Evolutionary conservation across 1,140 invertebrate species (phyloP).

Genomic region (Cyphomyrmex costatus): DNA sequence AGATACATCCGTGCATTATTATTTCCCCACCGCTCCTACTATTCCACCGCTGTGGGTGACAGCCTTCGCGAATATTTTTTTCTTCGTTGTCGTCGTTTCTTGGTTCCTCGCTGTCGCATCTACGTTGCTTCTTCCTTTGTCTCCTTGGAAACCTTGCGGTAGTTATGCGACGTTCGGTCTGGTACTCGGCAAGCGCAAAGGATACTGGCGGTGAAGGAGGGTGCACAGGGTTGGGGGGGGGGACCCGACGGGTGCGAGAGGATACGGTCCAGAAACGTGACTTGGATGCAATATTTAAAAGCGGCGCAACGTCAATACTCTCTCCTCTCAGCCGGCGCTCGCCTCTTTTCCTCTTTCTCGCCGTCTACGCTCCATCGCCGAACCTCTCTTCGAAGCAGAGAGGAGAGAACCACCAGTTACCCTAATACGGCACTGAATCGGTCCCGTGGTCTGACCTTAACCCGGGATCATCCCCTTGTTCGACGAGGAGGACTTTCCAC

Average conservation of each 20-base stretch:
- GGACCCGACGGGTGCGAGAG: constrained; percentile 60
- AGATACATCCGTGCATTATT: constrained; percentile 68
- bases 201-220: constrained; percentile 40
- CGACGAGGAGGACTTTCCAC: constrained; percentile 12
- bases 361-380: constrained; percentile 6
- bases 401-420: constrained; percentile 33
- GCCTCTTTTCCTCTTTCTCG: constrained; percentile 55
- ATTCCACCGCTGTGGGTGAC: background rate
- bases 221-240: constrained; percentile 16
- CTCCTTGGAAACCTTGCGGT: constrained; percentile 82
- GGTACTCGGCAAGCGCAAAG: constrained; percentile 61
- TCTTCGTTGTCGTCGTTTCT: constrained; percentile 23
- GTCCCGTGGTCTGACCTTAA: constrained; percentile 78
- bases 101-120: constrained; percentile 30
- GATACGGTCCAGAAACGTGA: constrained; percentile 82
- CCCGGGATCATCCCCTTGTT: constrained; percentile 67
- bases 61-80: constrained; percentile 64
- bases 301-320: constrained; percentile 82
- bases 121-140: constrained; percentile 72
- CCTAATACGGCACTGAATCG: constrained; percentile 65
- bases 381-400: constrained; percentile 37
- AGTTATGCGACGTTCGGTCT: constrained; percentile 81
- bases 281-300: constrained; percentile 84
- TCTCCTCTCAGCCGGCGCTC: constrained; percentile 49
- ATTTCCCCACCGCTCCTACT: constrained; percentile 53